Evolutionary conservation across 2,888 invertebrate species (phyloP).

Genomic region (Cosmopolites sordidus): DNA sequence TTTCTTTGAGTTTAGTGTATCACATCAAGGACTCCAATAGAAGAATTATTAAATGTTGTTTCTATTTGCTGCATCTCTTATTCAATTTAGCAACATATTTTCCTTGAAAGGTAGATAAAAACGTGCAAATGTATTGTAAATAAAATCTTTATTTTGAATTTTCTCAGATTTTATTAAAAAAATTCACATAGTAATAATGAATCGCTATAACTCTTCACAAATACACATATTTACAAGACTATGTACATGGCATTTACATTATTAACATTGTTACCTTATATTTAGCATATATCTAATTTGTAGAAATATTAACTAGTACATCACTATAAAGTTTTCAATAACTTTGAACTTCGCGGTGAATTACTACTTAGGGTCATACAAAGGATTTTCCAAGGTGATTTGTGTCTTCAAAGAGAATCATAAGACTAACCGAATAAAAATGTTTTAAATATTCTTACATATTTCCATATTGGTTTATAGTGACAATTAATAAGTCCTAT

Average conservation of each 20-base stretch:
- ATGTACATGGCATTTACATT: conserved; percentile 3
- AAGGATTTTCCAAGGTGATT: not conserved
- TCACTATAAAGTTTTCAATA: conserved; percentile 20
- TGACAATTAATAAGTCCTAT: too few relatives aligned
- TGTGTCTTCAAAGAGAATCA: too few relatives aligned
- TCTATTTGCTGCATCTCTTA: too few relatives aligned
- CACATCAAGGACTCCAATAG: too few relatives aligned
- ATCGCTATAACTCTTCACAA: conserved; percentile 43
- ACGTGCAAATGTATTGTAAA: conserved; percentile 38
- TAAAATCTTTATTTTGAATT: conserved; percentile 41
- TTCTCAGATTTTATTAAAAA: conserved; percentile 29
- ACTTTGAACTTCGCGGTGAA: conserved; percentile 25
- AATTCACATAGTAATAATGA: conserved; percentile 41
- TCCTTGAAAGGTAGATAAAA: too few relatives aligned
- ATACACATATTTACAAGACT: conserved; percentile 42
- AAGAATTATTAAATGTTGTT: too few relatives aligned
- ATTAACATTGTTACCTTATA: conserved; percentile 8
- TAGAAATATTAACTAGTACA: conserved; percentile 19
- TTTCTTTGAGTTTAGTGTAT: too few relatives aligned
- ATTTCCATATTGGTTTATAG: too few relatives aligned
- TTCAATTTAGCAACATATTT: not conserved
- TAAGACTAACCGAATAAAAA: too few relatives aligned
- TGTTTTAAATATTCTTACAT: too few relatives aligned
- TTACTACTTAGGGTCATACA: not conserved
- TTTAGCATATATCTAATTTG: too few relatives aligned